Base-by-base conservation (phyloP, 2,888 invertebrate species). In the Nycteola revayana region DNA sequence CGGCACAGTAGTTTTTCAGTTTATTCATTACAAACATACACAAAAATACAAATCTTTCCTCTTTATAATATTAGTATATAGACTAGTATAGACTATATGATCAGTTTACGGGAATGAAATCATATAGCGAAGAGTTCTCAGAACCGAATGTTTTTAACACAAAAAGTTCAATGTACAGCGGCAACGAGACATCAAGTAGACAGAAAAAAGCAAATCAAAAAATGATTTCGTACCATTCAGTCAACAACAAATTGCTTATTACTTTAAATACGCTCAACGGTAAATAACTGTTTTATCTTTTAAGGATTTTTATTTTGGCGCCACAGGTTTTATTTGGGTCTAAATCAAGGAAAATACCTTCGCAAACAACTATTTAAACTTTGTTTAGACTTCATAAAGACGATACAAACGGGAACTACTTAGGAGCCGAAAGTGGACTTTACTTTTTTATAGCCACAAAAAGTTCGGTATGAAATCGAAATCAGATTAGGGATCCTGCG, bases 401-500 rank as follows among this genome's bases (percentile, higher is more conserved):
- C 60, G 59, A 60, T 59, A 69, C 69, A 70, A 75, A 76, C 58
- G 61, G 59, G 60, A 59, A 56, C 58, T 60, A 60, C 61, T 66
- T 66, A 60, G 55, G 48, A 59, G 48, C 64, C 61, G 61, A 64
- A 66, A 70, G 70, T 65, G 66, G 68, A 65, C 65, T 69, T 71
- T 63, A 67, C 66, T 79, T 83, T 79, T 81, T 82, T 80, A 74
- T 56, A 46, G 57, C 65, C 66, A 68, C 79, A 84, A 82, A 85
- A 81, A 80, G 76, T 70, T 61, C 58, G 61, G 74, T 66, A 70
- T 71, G 73, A 74, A 76, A 82, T 80, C 75, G 79, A 78, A 83
- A 81, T 77, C 75, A 72, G 82, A 82, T 82, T 81, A 82, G 60
- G 63, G 66, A 65, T 70, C 74, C 73, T 67, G 75, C 69, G 75